Evolutionary conservation across 1,140 invertebrate genomes (phyloP).

Genomic region (Meloidogyne floridensis): DNA sequence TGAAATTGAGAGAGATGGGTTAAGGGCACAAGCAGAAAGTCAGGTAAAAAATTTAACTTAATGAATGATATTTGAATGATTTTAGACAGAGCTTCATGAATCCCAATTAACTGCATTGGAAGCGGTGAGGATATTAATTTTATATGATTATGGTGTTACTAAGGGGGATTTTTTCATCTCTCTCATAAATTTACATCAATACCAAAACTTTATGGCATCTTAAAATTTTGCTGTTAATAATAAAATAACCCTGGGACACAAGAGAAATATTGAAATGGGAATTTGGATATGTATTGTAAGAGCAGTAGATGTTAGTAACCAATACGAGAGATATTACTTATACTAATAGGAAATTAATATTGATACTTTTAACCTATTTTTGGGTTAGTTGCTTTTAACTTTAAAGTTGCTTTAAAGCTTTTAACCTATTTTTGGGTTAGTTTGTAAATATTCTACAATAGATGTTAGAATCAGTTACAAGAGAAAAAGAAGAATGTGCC

Average conservation of each 20-base stretch:
- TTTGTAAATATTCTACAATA: conserved; percentile 8
- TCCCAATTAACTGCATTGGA: conserved; percentile 63
- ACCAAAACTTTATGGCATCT: not conserved
- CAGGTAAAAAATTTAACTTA: conserved; percentile 34
- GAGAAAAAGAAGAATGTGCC: conserved; percentile 59
- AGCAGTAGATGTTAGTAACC: no score
- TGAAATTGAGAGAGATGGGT: conserved; percentile 61
- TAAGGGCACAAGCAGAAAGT: conserved; percentile 61
- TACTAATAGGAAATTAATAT: no score
- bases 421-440: not conserved
- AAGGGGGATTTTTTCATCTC: not conserved
- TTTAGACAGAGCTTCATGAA: conserved; percentile 53
- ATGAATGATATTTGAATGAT: not conserved
- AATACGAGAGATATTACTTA: no score
- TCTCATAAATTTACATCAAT: not conserved
- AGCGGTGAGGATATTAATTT: conserved; percentile 31
- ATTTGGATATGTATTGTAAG: no score
- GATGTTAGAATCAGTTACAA: conserved; percentile 59
- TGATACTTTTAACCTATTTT: no score
- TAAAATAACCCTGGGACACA: no score
- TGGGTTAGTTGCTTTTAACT: no score
- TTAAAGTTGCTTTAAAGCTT: no score
- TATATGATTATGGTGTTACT: not conserved
- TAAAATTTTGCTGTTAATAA: no score
- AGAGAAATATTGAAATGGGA: no score